Base-by-base conservation (phyloP, 2,797 vertebrate species). In the Hoplostethus mediterraneus region DNA sequence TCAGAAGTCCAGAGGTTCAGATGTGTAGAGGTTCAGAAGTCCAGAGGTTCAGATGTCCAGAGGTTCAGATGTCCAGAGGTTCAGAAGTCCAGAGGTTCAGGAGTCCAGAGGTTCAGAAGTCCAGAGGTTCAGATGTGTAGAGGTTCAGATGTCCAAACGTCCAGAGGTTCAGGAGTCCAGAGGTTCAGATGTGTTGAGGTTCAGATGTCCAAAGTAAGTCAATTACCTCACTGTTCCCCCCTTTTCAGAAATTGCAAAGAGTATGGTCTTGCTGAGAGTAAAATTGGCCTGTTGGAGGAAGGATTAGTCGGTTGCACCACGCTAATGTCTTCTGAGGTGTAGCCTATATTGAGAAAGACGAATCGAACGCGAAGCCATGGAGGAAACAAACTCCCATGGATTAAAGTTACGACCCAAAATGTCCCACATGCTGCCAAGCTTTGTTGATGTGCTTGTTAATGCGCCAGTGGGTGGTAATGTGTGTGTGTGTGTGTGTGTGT, bases 401-500 rank as follows among this genome's bases (percentile, higher is more conserved):
- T 84, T 67, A 59, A 79, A 77, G 71, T 75, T 66, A 74, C 72
- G 79, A 71, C 78, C 71, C 21, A 74, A 63, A 63, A 71, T 10
- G 64, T 47, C 79, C 33, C 38, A 67, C 47, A 31, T 40, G 49
- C 68, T 68, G 66, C 64, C 62, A 28, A 33, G 51, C 67, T 69
- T 70, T 63, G 68, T 62, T 80, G 67, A 79, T 82, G 80, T 84
- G 73, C 82, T 66, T 63, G 83, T 74, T 85, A 84, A 84, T 81
- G 71, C 82, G 79, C 14, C 67, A 73, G 85, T 83, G 70, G 78
- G 58, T 72, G 67, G 58, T 66, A 62, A 80, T 67, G 56, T 68
- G 62, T 72, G 76, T 71, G 59, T 44, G 60, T 44, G 49, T 42
- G 84, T 73, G 75, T 57, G 47, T 71, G 40, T 73, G 67, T 73